Evolutionary conservation across 2,888 invertebrate genomes (phyloP).

Genomic region (Acleris cristana): DNA sequence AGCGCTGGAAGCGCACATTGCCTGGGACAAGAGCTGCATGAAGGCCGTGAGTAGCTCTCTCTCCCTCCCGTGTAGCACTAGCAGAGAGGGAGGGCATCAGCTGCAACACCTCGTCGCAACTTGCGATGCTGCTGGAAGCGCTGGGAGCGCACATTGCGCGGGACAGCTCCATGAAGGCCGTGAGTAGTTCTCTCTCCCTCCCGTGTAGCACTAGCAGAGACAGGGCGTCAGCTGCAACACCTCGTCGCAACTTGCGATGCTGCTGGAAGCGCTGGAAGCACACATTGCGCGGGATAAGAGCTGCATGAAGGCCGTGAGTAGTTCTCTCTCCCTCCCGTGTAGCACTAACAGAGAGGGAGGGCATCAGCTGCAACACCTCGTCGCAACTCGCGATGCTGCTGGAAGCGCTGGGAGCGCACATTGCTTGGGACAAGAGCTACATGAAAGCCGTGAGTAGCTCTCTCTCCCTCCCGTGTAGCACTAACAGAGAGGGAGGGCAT

Average conservation of each 20-base stretch:
- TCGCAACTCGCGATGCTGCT: slow-evolving; percentile 97
- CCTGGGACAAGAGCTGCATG: slow-evolving; percentile 99
- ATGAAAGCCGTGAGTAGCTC: slow-evolving; percentile 97
- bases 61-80: neutral
- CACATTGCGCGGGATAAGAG: slow-evolving; percentile 99
- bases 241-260: slow-evolving; percentile 96
- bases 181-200: slow-evolving; percentile 81
- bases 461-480: neutral
- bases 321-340: neutral
- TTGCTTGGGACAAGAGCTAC: slow-evolving; percentile 99
- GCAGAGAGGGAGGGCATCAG: slow-evolving; percentile 55
- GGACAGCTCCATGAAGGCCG: slow-evolving; percentile 99
- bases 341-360: slow-evolving; percentile 82
- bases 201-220: slow-evolving; percentile 82
- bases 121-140: slow-evolving; percentile 94
- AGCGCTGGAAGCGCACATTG: slow-evolving; percentile 95
- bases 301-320: slow-evolving; percentile 99
- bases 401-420: slow-evolving; percentile 94
- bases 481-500: no score
- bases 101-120: slow-evolving; percentile 94
- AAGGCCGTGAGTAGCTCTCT: slow-evolving; percentile 92
- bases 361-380: slow-evolving; percentile 88
- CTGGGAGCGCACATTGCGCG: slow-evolving; percentile 97
- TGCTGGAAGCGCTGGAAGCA: slow-evolving; percentile 94
- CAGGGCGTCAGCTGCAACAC: slow-evolving; percentile 86